Evolutionary conservation across 2,113 vertebrate species (phyloP), one percentile per base, ranked within the genome.

Genomic region (Oophaga pumilio): DNA sequence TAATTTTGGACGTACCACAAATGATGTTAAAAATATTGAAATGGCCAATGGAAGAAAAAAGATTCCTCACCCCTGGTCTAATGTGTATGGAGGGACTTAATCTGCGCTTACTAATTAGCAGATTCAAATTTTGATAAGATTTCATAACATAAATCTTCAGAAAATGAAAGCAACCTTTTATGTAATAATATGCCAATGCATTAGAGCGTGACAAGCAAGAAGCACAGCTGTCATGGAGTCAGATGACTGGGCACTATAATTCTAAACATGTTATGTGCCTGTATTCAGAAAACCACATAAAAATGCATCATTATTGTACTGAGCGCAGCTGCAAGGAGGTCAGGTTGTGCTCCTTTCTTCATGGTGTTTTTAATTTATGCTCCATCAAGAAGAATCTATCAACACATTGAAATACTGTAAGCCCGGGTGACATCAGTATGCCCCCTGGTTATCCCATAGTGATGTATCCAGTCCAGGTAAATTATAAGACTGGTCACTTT

Each of bases 261-360:
- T 64, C 84, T 59, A 64, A n/a, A 43, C 12, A 49, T 43, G 50
- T 49, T 22, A 24, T 74, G 83, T 59, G 14, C 64, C 68, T 66
- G 14, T 71, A 26, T 57, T 73, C 49, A n/a, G 52, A 18, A 18
- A 76, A 57, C 79, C 78, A 28, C 22, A 20, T 20, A 60, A 74
- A 49, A 76, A 60, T 52, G 22, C 28, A 13, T 82, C 68, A 82
- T 88, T 88, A 76, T 83, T 83, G 24, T 74, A 87, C 78, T 82
- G 71, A 81, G 22, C 13, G 66, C 86, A 87, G 86, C 86, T 88
- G 86, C 80, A 76, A 76, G 71, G 26, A 64, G 57, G 68, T 88
- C 79, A 83, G 69, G n/a, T n/a, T 60, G 24, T 64, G 69, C 66
- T 69, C 79, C 66, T 87, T 76, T 74, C 33, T n/a, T 59, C 24